phyloP scores from a whole-genome alignment of 2,113 vertebrate genomes.

The Tachuris rubrigastra region DNA sequence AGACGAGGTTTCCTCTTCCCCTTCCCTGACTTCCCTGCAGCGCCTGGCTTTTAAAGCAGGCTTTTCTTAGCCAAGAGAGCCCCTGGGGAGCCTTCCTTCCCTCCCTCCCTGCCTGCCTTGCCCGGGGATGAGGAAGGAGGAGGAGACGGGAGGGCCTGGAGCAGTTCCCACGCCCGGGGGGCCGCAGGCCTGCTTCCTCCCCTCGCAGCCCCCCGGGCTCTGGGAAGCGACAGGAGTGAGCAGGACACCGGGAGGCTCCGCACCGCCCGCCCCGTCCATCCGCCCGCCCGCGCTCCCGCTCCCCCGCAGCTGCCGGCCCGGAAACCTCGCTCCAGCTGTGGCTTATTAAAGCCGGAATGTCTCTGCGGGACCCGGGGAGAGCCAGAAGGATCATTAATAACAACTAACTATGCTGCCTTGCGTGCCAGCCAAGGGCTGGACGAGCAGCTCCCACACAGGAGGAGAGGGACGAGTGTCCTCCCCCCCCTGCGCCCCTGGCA shows the following conservation, averaged over 20 bases:
- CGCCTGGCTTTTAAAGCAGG: neutral
- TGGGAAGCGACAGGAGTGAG: neutral
- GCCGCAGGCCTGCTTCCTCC: neutral
- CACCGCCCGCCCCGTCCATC: neutral
- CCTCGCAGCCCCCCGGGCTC: neutral
- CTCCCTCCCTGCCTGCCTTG: neutral
- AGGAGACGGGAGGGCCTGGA: neutral
- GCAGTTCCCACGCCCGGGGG: neutral
- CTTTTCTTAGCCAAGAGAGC: neutral
- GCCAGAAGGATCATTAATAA: slow-evolving; percentile 80
- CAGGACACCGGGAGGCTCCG: neutral
- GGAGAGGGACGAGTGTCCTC: neutral
- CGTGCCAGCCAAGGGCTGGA: neutral
- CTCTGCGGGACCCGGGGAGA: slow-evolving; percentile 64
- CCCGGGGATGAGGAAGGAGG: neutral
- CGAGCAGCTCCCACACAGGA: neutral
- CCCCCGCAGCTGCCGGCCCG: slow-evolving; percentile 76
- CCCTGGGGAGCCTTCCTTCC: neutral
- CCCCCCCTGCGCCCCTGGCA: rapidly evolving
- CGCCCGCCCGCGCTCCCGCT: neutral
- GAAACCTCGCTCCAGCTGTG: slow-evolving; percentile 82
- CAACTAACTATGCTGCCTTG: slow-evolving; percentile 47
- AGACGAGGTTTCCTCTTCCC: neutral
- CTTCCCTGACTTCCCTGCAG: neutral
- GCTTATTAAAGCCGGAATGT: slow-evolving; percentile 82